These are phyloP conservation scores for Trissolcus japonicus DNA, from an alignment of 2,888 invertebrate genomes.

Conservation along the genomic window DNA sequence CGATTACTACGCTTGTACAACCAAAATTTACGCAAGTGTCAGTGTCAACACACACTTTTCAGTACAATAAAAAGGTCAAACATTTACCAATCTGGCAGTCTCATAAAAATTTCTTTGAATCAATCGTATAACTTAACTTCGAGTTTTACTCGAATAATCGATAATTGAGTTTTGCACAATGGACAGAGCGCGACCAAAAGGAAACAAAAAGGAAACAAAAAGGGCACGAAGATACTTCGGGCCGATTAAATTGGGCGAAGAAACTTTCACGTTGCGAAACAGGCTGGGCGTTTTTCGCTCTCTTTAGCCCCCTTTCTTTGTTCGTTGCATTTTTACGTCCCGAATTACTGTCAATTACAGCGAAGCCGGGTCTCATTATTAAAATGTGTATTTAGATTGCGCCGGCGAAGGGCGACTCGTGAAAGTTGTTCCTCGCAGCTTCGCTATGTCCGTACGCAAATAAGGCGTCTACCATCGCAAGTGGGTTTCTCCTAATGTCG, in stretches of 20 bases:
- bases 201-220: conserved; percentile 2
- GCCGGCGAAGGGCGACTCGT: conserved; percentile 13
- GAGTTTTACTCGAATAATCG: neutral
- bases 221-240: neutral
- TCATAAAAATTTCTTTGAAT: no score
- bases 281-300: neutral
- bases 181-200: neutral
- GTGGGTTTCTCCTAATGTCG: conserved; percentile 43
- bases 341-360: conserved; percentile 18
- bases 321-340: conserved; percentile 20
- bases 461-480: conserved; percentile 1
- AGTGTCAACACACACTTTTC: no score
- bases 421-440: conserved; percentile 14
- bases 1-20: no score
- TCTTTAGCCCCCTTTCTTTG: conserved; percentile 8
- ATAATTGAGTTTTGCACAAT: neutral
- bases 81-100: no score
- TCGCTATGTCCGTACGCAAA: conserved; percentile 4
- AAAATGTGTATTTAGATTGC: conserved; percentile 16
- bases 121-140: no score
- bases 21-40: no score
- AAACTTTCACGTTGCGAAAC: conserved; percentile 10
- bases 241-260: neutral
- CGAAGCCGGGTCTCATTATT: conserved; percentile 18
- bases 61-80: no score